Percentiles rank a stretch among this genome's conserved stretches.
phyloP scores from a whole-genome alignment of 2,113 vertebrate genomes.

The Mellivora capensis region DNA sequence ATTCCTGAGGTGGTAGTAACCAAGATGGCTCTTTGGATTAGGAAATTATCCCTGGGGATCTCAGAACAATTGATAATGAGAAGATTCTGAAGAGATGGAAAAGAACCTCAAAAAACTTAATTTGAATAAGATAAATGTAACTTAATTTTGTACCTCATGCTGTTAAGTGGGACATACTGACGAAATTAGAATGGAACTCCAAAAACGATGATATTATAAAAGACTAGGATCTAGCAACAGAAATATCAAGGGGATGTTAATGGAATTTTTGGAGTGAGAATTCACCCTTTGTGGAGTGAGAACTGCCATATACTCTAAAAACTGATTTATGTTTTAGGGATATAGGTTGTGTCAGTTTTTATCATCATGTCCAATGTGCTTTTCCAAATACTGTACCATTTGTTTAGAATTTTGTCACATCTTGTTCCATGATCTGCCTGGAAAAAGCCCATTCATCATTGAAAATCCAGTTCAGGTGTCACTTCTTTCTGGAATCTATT shows the following conservation, averaged over 20 bases:
- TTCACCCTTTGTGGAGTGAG: neutral
- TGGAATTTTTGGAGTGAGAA: neutral
- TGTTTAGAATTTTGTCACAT: slow-evolving; percentile 34
- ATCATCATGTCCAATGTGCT: neutral
- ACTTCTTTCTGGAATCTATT: slow-evolving; percentile 1
- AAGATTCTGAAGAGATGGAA: neutral
- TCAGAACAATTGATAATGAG: neutral
- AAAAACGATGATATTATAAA: neutral
- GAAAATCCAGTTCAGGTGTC: neutral
- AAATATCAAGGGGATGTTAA: neutral
- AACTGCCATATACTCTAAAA: neutral
- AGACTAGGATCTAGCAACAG: neutral
- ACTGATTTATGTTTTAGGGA: neutral
- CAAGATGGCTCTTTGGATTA: neutral
- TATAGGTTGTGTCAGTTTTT: neutral
- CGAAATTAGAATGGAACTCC: neutral
- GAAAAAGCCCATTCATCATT: neutral
- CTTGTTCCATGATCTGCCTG: neutral
- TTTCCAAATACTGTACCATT: slow-evolving; percentile 13
- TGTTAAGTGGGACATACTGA: neutral
- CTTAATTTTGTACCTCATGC: neutral
- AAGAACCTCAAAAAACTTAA: neutral
- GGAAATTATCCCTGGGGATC: neutral
- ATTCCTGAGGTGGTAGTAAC: neutral
- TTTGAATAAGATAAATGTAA: slow-evolving; percentile 14